Evolutionary conservation across 2,797 vertebrate genomes (phyloP), one percentile per base, ranked within the genome.

Genomic region (Etheostoma nigrum): DNA sequence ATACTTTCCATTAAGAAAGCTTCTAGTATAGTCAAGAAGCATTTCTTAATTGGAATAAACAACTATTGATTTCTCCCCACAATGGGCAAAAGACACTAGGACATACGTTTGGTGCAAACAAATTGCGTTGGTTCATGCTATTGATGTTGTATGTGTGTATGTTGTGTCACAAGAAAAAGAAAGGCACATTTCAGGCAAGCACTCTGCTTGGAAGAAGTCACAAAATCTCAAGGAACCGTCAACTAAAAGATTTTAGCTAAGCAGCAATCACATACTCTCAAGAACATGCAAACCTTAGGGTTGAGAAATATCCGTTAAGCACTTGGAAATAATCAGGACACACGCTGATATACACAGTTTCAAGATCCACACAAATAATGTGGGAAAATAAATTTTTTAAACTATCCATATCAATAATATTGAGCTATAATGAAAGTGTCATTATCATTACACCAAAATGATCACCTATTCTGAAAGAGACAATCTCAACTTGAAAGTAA

Each of bases 1-100:
- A 76, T n/a, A 52, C 27, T 52, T 73, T 51, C 42, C 55, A 76
- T 72, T 63, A 69, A 47, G 25, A 71, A 57, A 68, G 33, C 19
- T 47, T 51, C 23, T 23, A 16, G 33, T 60, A 25, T 10, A 64
- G 19, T 66, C 55, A 48, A 47, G 15, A 76, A 33, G 8, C 59
- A 45, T 36, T 53, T 62, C 14, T 53, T 11, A 47, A 44, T 30
- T 33, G 12, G 27, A 74, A 16, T 13, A 6, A 3, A 51, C 2
- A 48, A 4, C 4, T 62, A 69, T 33, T 53, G 67, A 82, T 76
- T 61, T 72, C 48, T 44, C 16, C 42, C 14, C 15, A 36, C 16
- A 52, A 52, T 18, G 67, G 63, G 62, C 33, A 53, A 23, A 72
- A 36, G 33, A 66, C 21, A 9, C 13, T 45, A 33, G 54, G 33